Conservation (phyloP, 1,140 invertebrate species). For the Adelges cooleyi region DNA sequence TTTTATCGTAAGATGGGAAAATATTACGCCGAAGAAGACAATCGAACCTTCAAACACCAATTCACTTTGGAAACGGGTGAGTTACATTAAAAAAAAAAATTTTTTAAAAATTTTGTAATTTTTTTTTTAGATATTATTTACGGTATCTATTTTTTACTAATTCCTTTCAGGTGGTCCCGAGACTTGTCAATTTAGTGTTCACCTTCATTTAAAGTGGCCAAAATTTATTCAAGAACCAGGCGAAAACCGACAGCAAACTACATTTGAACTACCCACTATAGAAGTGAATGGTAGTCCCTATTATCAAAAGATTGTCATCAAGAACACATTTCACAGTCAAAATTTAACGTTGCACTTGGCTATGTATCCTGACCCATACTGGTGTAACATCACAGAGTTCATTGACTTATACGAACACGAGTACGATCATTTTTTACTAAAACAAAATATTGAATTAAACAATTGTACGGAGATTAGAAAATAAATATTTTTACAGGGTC, state of each 20-base stretch:
- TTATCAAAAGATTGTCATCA: conserved; percentile 19
- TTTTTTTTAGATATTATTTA: background rate
- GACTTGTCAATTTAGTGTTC: conserved; percentile 21
- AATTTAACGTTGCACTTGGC: conserved; percentile 20
- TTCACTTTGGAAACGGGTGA: conserved; percentile 14
- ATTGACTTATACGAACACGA: conserved; percentile 20
- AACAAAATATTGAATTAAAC: too few species aligned
- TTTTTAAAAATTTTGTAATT: background rate
- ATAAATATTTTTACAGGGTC: conserved; percentile 1
- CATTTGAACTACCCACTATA: conserved; percentile 12
- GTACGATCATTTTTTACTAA: conserved; percentile 1
- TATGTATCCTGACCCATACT: conserved; percentile 18
- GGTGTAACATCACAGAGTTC: conserved; percentile 23
- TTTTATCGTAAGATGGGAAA: conserved; percentile 25
- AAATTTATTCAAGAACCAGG: conserved; percentile 25
- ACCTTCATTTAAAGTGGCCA: conserved; percentile 26
- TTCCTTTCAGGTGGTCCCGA: background rate
- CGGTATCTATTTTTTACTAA: too few species aligned
- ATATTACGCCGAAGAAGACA: conserved; percentile 22
- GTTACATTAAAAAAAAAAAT: too few species aligned
- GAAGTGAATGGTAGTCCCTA: conserved; percentile 14
- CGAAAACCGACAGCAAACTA: conserved; percentile 20
- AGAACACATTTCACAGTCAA: conserved; percentile 23
- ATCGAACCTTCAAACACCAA: conserved; percentile 7
- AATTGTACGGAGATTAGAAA: too few species aligned